These are phyloP conservation scores for Sturnus vulgaris DNA, from an alignment of 2,113 vertebrate genomes.

Conservation along the genomic window DNA sequence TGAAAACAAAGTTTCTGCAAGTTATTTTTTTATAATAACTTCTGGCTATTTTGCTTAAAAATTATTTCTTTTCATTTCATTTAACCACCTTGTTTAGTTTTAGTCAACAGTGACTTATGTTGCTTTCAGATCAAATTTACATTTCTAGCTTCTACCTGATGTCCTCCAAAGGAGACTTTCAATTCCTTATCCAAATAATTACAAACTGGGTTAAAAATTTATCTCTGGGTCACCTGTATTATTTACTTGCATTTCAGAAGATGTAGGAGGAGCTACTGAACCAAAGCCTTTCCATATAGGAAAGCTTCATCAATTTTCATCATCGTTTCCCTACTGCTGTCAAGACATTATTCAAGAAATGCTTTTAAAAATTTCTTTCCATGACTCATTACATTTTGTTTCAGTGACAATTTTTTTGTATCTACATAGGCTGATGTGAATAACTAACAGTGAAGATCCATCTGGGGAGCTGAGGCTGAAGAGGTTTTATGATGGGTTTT, in stretches of 20 bases:
- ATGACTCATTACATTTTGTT: not conserved
- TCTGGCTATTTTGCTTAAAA: not conserved
- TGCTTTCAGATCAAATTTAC: not conserved
- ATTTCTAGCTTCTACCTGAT: not conserved
- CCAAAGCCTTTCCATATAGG: fast-evolving
- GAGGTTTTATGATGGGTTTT: not conserved
- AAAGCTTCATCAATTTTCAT: not conserved
- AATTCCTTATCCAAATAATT: not conserved
- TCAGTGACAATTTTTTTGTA: not conserved
- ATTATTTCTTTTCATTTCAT: not conserved
- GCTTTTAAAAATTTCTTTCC: not conserved
- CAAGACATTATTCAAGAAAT: not conserved
- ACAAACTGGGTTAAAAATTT: not conserved
- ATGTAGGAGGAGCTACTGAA: not conserved
- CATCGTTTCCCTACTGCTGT: not conserved
- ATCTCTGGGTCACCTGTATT: not conserved
- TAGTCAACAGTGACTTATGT: not conserved
- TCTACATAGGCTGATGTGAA: not conserved
- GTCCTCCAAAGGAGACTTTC: not conserved
- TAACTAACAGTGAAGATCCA: not conserved
- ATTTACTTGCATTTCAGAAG: not conserved
- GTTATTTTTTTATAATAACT: not conserved
- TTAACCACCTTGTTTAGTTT: not conserved
- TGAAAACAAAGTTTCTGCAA: not conserved
- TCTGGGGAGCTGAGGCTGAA: not conserved